Conservation (phyloP, 2,797 vertebrate species). For the Pseudomugil gertrudae region DNA sequence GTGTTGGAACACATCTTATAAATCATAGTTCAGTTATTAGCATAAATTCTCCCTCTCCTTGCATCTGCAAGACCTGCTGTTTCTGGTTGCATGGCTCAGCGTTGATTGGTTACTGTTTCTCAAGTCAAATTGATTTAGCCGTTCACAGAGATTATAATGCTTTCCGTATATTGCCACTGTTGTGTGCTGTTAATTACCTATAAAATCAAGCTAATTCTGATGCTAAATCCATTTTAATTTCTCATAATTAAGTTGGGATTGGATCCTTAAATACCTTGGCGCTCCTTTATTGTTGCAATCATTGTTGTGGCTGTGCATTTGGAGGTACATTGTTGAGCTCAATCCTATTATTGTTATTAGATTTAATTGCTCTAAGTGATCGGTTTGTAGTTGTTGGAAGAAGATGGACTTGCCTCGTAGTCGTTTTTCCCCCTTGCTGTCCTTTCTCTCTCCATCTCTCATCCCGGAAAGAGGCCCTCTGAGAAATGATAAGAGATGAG, state of each 20-base stretch:
- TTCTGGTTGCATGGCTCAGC: constrained; percentile 56
- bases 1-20: constrained; percentile 74
- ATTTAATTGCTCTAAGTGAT: constrained; percentile 83
- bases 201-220: constrained; percentile 88
- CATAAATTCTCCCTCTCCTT: constrained; percentile 74
- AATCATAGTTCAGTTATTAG: constrained; percentile 80
- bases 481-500: constrained; percentile 76
- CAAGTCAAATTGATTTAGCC: constrained; percentile 84
- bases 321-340: constrained; percentile 69
- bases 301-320: constrained; percentile 80
- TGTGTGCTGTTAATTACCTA: constrained; percentile 84
- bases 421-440: constrained; percentile 52
- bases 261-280: constrained; percentile 84
- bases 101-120: constrained; percentile 78
- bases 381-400: constrained; percentile 75
- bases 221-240: constrained; percentile 87
- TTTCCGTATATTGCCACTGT: constrained; percentile 75
- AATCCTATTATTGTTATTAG: constrained; percentile 80
- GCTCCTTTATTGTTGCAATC: constrained; percentile 83
- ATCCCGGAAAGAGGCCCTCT: constrained; percentile 76
- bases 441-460: constrained; percentile 71
- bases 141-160: constrained; percentile 81
- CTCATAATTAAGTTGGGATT: constrained; percentile 86
- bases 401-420: constrained; percentile 69
- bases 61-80: constrained; percentile 76